Conservation (phyloP, 2,797 vertebrate species). For the Cuniculus paca region DNA sequence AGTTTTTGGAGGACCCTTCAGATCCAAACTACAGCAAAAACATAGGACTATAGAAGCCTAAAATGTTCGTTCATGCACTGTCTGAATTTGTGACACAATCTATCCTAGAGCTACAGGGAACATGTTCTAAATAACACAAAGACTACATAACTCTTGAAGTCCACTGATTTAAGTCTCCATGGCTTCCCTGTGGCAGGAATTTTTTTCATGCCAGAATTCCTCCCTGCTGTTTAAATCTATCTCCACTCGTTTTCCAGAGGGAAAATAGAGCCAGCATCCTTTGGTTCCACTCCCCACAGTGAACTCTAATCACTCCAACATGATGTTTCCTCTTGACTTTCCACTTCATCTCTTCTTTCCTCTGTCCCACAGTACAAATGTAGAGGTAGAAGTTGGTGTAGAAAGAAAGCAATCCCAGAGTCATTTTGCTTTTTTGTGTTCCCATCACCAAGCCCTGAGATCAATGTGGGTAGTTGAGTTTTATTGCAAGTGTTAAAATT, state of each 20-base stretch:
- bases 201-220: not conserved
- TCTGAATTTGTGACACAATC: not conserved
- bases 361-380: not conserved
- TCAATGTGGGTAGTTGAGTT: not conserved
- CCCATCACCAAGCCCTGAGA: not conserved
- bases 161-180: not conserved
- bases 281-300: not conserved
- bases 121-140: not conserved
- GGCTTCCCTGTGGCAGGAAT: not conserved
- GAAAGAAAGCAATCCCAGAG: not conserved
- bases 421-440: not conserved
- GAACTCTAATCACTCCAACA: not conserved
- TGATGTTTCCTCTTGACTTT: not conserved
- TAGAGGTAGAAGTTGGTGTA: not conserved
- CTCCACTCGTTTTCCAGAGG: not conserved
- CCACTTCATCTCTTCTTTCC: not conserved
- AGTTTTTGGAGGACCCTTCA: not conserved
- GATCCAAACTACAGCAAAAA: not conserved
- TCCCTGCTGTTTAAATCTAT: not conserved
- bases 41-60: too few species aligned
- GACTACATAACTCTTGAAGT: not conserved
- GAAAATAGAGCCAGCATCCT: not conserved
- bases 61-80: not conserved
- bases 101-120: not conserved
- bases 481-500: conserved; percentile 47